phyloP scores from a whole-genome alignment of 2,113 vertebrate genomes.

The Brachyhypopomus gauderio region DNA sequence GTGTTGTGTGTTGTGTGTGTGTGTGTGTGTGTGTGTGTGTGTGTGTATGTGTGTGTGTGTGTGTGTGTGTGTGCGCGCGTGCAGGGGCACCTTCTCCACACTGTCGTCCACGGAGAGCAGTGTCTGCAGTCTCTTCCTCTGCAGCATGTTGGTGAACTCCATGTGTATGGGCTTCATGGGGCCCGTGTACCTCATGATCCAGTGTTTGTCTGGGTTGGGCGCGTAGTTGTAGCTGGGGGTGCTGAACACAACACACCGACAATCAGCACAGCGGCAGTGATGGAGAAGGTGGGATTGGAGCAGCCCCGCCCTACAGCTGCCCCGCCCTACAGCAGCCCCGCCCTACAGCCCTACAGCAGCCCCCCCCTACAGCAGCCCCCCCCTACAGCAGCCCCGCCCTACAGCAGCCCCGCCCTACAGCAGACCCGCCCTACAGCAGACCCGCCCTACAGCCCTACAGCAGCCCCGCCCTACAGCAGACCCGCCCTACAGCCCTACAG shows the following conservation, averaged over 20 bases:
- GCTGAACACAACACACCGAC: conserved; percentile 63
- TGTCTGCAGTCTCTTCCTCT: conserved; percentile 92
- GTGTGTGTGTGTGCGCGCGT: neutral
- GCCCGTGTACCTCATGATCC: conserved; percentile 97
- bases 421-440: no score
- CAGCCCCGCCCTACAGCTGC: neutral
- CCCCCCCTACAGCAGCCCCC: no score
- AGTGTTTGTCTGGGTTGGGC: conserved; percentile 94
- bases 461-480: no score
- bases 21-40: conserved; percentile 1
- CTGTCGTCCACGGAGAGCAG: conserved; percentile 95
- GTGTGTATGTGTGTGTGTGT: conserved; percentile 87
- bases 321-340: no score
- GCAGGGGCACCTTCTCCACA: conserved; percentile 81
- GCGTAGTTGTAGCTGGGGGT: conserved; percentile 97
- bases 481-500: no score
- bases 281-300: neutral
- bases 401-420: no score
- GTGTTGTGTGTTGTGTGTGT: no score
- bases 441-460: no score
- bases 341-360: no score
- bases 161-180: conserved; percentile 97
- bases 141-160: conserved; percentile 96
- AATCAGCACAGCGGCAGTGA: neutral
- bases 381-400: no score